Evolutionary conservation across 2,113 vertebrate species (phyloP).

Genomic region (Rafetus swinhoei): DNA sequence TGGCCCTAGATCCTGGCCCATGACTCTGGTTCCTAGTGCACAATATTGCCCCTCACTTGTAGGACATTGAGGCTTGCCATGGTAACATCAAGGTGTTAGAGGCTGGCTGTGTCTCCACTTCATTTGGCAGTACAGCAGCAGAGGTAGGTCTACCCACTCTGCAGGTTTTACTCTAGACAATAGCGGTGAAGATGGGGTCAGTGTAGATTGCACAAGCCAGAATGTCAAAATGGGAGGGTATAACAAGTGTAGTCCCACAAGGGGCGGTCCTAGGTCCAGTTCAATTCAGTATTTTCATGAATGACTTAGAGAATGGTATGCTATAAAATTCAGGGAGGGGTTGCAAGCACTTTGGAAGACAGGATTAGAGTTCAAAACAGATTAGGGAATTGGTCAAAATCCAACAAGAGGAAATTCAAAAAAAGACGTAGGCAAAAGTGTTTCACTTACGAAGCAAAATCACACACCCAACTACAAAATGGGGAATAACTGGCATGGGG

Average conservation of each 20-base stretch:
- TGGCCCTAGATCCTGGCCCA: not conserved
- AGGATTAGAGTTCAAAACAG: not conserved
- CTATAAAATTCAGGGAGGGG: not conserved
- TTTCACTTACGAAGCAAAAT: not conserved
- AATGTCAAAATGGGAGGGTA: not conserved
- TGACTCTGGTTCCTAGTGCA: accelerated
- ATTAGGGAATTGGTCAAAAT: not conserved
- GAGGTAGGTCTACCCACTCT: too few relatives aligned
- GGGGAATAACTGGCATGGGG: not conserved
- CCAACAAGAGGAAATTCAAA: not conserved
- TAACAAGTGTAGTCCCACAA: not conserved
- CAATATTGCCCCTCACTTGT: accelerated
- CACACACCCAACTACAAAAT: not conserved
- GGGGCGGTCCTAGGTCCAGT: not conserved
- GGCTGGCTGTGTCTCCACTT: not conserved
- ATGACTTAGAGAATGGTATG: not conserved
- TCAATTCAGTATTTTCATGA: not conserved
- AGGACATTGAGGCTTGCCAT: not conserved
- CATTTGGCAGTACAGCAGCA: not conserved
- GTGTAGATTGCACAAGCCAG: not conserved
- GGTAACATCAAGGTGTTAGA: not conserved
- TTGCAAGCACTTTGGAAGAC: not conserved
- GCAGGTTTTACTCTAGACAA: too few relatives aligned
- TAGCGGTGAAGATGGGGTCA: not conserved
- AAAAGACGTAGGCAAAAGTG: not conserved